Base-by-base conservation (phyloP, 2,797 vertebrate genomes). In the Cyprinella venusta region DNA sequence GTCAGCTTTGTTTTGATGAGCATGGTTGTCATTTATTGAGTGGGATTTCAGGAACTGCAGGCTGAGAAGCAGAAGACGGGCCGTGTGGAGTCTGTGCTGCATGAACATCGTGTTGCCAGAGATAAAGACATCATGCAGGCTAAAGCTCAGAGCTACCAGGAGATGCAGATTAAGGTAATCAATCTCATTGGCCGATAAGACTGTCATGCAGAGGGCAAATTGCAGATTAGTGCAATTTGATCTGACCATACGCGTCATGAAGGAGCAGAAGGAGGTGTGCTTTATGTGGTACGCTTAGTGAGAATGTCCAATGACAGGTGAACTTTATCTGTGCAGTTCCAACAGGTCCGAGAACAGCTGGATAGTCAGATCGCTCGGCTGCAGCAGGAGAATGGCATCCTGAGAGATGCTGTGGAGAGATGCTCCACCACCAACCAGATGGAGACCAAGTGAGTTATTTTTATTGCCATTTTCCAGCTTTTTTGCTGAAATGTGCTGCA, bases 311-410 rank as follows among this genome's bases (percentile, higher is more conserved):
- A 42, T 69, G 36, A 69, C 16, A 26, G 16, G 16, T n/a, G 7
- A 59, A 42, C 7, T 38, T 56, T 70, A 19, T 86, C 13, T 79
- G 36, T 90, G 80, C 82, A 99, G 98, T 98, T 97, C 89, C 97
- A 98, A 90, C 97, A 98, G 84, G 88, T 96, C 89, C 96, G 96
- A 87, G 98, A 99, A 88, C 97, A 99, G 94, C 92, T 98, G 94
- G 98, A 99, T 80, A 94, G 94, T 87, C 97, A 99, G 94, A 97
- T 98, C 88, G 94, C 91, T 84, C 96, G 97, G 69, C 94, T 99
- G 91, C 97, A 99, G 92, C 97, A 99, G 92, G 98, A 99, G 92
- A 99, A 99, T 3, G 93, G 95, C 79, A 99, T 99, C 89, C 92
- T 99, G 89, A 96, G 98, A 92, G 98, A 99, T 83, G 98, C 98